Evolutionary conservation across 2,888 invertebrate species (phyloP).

Genomic region (Athalia cordata): DNA sequence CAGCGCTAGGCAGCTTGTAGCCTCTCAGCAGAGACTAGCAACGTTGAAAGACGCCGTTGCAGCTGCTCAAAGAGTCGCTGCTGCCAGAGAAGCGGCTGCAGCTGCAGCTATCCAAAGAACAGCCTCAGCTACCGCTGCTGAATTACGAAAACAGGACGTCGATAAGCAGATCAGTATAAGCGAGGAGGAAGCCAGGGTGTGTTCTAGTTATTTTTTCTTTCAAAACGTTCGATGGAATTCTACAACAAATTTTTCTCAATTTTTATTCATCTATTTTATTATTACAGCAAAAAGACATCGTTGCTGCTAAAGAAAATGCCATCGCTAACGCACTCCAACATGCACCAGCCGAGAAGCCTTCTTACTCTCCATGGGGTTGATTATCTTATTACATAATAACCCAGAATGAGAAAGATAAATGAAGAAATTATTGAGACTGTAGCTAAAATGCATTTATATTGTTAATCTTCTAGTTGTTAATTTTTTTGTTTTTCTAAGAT

Average conservation of each 20-base stretch:
- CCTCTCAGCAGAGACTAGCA: slow-evolving; percentile 81
- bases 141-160: slow-evolving; percentile 78
- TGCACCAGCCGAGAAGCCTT: slow-evolving; percentile 59
- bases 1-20: slow-evolving; percentile 78
- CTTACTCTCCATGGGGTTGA: slow-evolving; percentile 65
- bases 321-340: slow-evolving; percentile 68
- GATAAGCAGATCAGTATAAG: slow-evolving; percentile 70
- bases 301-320: slow-evolving; percentile 69
- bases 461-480: background rate
- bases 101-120: slow-evolving; percentile 83
- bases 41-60: slow-evolving; percentile 83
- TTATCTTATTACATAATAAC: slow-evolving; percentile 41
- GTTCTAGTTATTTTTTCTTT: background rate
- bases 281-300: slow-evolving; percentile 64
- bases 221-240: background rate
- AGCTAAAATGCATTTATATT: slow-evolving; percentile 13
- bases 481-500: background rate
- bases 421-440: slow-evolving; percentile 12
- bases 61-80: slow-evolving; percentile 83
- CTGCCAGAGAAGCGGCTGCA: slow-evolving; percentile 83
- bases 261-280: background rate
- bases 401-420: background rate
- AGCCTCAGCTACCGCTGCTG: slow-evolving; percentile 82
- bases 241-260: background rate
- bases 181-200: slow-evolving; percentile 69